Evolutionary conservation across 35 echinoderm and acorn worm species (phyloP).

Genomic region (Anneissia japonica): DNA sequence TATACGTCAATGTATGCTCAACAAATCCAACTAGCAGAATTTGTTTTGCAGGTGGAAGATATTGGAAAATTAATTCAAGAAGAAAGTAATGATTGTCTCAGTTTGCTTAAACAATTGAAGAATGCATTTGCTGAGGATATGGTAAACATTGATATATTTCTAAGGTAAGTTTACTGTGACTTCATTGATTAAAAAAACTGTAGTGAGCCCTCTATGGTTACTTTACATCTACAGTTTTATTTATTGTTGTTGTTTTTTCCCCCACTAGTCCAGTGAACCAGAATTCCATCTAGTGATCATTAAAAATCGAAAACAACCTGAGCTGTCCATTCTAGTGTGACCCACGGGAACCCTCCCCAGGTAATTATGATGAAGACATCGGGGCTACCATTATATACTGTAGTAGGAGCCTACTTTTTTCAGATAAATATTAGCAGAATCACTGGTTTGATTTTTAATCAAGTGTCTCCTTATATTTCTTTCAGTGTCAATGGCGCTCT

Average conservation of each 20-base stretch:
- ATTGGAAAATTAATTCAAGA: conserved; percentile 24
- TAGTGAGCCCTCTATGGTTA: neutral
- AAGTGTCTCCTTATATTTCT: neutral
- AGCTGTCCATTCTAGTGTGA: too few relatives aligned
- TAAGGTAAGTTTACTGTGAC: conserved; percentile 8
- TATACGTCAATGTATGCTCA: too few relatives aligned
- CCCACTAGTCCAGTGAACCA: too few relatives aligned
- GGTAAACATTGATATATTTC: conserved; percentile 37
- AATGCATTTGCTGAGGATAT: conserved; percentile 47
- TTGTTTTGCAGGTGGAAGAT: conserved; percentile 17
- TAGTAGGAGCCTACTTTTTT: neutral
- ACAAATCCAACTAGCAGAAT: too few relatives aligned
- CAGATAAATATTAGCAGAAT: neutral
- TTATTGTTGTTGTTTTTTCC: too few relatives aligned
- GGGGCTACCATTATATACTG: neutral
- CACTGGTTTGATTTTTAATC: neutral
- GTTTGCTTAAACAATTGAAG: conserved; percentile 27
- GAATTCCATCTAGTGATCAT: too few relatives aligned
- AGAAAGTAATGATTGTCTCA: neutral
- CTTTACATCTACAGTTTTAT: too few relatives aligned
- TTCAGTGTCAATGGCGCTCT: conserved; percentile 54
- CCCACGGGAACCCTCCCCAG: too few relatives aligned
- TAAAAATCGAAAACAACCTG: too few relatives aligned
- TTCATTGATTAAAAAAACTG: neutral
- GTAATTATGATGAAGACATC: too few relatives aligned